These are phyloP conservation scores for Pseudolycoriella hygida DNA, from an alignment of 2,888 invertebrate species.

Conservation along the genomic window DNA sequence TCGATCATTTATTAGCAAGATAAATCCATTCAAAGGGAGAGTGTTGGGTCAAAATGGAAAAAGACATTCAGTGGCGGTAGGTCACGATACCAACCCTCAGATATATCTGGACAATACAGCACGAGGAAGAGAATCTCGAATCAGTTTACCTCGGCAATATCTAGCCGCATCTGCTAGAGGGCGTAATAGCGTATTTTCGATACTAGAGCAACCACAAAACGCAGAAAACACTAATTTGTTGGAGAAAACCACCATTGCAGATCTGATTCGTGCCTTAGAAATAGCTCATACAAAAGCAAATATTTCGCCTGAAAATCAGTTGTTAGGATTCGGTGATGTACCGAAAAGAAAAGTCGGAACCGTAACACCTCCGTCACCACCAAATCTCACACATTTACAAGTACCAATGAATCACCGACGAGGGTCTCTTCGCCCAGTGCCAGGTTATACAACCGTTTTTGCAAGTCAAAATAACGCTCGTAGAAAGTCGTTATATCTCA, in stretches of 20 bases:
- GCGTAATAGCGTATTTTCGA: conserved; percentile 8
- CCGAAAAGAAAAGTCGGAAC: conserved; percentile 36
- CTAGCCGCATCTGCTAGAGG: conserved; percentile 7
- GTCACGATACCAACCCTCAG: conserved; percentile 2
- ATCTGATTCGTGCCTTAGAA: conserved; percentile 59
- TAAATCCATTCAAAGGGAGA: conserved; percentile 25
- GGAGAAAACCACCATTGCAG: conserved; percentile 69
- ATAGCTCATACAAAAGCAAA: conserved; percentile 39
- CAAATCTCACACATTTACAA: neutral
- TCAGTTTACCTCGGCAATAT: conserved; percentile 4
- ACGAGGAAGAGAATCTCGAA: conserved; percentile 7
- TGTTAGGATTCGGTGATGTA: conserved; percentile 10
- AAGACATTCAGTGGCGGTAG: conserved; percentile 4
- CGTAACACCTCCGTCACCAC: conserved; percentile 30
- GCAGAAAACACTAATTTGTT: conserved; percentile 32
- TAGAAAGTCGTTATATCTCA: neutral
- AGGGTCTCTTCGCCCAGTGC: conserved; percentile 1
- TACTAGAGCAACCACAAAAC: conserved; percentile 17
- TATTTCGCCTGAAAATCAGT: conserved; percentile 10
- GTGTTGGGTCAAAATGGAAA: conserved; percentile 5
- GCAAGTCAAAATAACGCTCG: neutral
- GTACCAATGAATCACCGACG: neutral
- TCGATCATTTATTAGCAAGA: conserved; percentile 17
- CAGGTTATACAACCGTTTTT: conserved; percentile 2
- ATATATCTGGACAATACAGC: conserved; percentile 8